phyloP scores from a whole-genome alignment of 2,113 vertebrate species.

The Ginglymostoma cirratum region DNA sequence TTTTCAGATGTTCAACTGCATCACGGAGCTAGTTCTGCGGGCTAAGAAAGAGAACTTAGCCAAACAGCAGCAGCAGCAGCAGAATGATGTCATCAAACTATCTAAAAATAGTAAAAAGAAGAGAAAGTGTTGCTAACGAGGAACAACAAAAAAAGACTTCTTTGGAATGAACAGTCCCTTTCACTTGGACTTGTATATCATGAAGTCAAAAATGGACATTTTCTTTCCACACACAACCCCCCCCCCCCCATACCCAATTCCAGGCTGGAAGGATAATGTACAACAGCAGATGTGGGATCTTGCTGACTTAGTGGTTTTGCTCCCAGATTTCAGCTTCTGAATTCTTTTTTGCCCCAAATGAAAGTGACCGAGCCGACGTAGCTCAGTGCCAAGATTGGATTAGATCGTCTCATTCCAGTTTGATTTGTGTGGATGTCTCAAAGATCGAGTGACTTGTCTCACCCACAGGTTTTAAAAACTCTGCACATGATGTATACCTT shows the following conservation, averaged over 20 bases:
- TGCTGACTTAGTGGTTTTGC: background rate
- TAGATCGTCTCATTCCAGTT: conserved; percentile 25
- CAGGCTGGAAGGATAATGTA: background rate
- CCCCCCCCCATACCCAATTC: background rate
- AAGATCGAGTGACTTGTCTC: conserved; percentile 25
- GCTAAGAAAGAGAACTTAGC: conserved; percentile 96
- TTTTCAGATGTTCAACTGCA: conserved; percentile 96
- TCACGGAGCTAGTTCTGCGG: conserved; percentile 93
- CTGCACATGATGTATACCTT: conserved; percentile 24
- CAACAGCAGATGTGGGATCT: conserved; percentile 6
- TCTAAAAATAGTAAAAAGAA: conserved; percentile 96
- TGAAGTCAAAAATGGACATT: conserved; percentile 25
- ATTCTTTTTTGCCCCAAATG: background rate
- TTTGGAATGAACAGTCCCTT: conserved; percentile 37
- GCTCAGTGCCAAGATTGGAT: conserved; percentile 31
- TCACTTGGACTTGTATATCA: conserved; percentile 34
- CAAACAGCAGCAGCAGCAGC: conserved; percentile 94
- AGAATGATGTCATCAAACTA: conserved; percentile 96
- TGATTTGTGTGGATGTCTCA: background rate
- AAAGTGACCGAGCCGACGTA: background rate
- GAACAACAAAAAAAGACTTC: conserved; percentile 25
- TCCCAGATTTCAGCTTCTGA: conserved; percentile 20
- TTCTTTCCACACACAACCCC: background rate
- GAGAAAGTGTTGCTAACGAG: conserved; percentile 89
- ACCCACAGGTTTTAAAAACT: conserved; percentile 10